Evolutionary conservation across 2,888 invertebrate genomes (phyloP).

Genomic region (Oxycera nigricornis): DNA sequence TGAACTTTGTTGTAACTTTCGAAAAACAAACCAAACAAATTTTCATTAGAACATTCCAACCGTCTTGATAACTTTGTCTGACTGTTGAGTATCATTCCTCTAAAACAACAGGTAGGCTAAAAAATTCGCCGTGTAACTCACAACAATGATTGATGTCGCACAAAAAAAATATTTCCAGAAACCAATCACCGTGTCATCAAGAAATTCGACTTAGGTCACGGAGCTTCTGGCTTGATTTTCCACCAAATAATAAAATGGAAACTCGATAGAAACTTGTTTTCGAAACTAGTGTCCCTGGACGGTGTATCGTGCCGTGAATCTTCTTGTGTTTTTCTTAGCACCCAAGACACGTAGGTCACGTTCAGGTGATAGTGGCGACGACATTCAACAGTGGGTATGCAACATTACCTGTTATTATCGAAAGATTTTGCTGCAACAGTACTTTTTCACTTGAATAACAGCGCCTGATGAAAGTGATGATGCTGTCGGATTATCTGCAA

Average conservation of each 20-base stretch:
- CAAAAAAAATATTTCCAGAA: neutral
- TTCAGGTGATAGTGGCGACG: constrained; percentile 3
- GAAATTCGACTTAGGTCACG: constrained; percentile 1
- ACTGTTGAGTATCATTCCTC: neutral
- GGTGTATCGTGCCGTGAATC: neutral
- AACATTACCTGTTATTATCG: neutral
- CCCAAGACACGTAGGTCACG: constrained; percentile 18
- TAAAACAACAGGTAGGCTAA: neutral
- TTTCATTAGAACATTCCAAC: no score
- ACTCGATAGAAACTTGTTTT: constrained; percentile 8
- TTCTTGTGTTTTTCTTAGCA: constrained; percentile 1
- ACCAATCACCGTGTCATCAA: neutral
- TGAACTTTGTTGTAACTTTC: no score
- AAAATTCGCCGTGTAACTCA: neutral
- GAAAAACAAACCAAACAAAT: no score
- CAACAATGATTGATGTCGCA: neutral
- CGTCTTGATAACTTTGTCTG: neutral
- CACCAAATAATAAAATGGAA: neutral
- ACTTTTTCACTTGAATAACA: neutral
- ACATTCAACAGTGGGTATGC: no score
- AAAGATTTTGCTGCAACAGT: neutral
- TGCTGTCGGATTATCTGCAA: neutral
- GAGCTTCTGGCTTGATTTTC: neutral
- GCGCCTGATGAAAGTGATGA: neutral
- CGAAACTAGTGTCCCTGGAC: neutral